Evolutionary conservation across 1,140 invertebrate species (phyloP), one percentile per base, ranked within the genome.

Genomic region (Trichonephila inaurata): DNA sequence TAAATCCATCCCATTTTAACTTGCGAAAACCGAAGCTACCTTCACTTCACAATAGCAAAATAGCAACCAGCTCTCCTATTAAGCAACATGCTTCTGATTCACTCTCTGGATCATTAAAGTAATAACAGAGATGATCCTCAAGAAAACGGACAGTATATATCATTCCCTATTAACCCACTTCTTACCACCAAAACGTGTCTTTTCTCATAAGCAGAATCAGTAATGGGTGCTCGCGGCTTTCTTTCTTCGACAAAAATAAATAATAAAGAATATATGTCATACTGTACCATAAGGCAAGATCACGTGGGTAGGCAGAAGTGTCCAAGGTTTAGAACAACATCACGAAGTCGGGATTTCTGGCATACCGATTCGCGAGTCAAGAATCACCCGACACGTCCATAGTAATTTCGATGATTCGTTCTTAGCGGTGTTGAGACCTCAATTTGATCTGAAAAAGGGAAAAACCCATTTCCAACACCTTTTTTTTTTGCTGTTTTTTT

Each of bases 141-240:
- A 77, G 72, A 77, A 77, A 77, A 19, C 24, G 72, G 72, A 40
- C 28, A 77, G 72, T 77, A 77, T 77, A 77, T 77, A 77, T 77
- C 33, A 77, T 77, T 77, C 28, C 72, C 72, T 33, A 77, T 77
- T 77, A 77, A 77, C 72, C 72, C 28, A 77, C 28, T 77, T 77
- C 51, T 51, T 40, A 40, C 16, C 28, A 33, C 72, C 16, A 40
- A 33, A 77, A 77, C 72, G 28, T 77, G 72, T 28, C 72, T 77
- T 33, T 24, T 18, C 14, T 77, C 28, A 12, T 33, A 77, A 77
- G 40, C 72, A 77, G 12, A 33, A 33, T 18, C 28, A 16, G 10
- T 8, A 40, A 77, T 40, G 72, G 72, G 28, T 77, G 72, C 72
- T 77, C 14, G 62, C 62, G 21, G 62, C 62, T 64, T 64, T 21